Percentiles rank a stretch among this genome's conserved stretches.
Conservation (phyloP, 1,140 invertebrate species). For the Lepidurus arcticus region DNA sequence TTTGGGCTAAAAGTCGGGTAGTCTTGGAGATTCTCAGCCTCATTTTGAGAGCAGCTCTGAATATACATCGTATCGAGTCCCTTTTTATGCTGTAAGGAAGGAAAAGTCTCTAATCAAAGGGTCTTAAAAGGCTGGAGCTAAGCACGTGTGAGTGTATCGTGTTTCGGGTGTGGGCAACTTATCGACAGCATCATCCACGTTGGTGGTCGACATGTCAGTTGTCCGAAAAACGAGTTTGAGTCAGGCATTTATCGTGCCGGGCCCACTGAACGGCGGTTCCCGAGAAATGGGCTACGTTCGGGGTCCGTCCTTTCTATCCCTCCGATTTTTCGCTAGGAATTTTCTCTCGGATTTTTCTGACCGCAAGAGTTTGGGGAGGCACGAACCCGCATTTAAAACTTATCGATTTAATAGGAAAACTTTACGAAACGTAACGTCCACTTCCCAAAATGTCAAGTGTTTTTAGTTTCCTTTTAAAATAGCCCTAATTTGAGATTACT, state of each 20-base stretch:
- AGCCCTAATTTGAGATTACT: neutral
- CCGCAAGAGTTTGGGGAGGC: too few relatives aligned
- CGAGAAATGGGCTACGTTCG: too few relatives aligned
- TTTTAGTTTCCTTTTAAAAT: too few relatives aligned
- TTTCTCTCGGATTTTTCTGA: too few relatives aligned
- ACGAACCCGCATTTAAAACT: too few relatives aligned
- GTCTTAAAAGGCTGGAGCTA: conserved; percentile 10
- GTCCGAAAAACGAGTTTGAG: conserved; percentile 19
- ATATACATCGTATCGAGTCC: too few relatives aligned
- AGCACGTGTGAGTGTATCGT: conserved; percentile 21
- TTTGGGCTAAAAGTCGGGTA: neutral
- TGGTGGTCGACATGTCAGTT: conserved; percentile 17
- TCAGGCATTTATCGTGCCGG: neutral
- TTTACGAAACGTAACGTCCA: too few relatives aligned
- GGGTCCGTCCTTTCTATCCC: too few relatives aligned
- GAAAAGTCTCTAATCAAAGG: conserved; percentile 19
- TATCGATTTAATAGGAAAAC: too few relatives aligned
- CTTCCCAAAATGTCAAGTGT: too few relatives aligned
- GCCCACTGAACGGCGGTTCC: neutral
- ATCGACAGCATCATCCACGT: conserved; percentile 12
- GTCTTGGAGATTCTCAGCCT: neutral
- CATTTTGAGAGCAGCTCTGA: too few relatives aligned
- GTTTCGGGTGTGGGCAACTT: conserved; percentile 20
- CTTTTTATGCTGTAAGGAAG: neutral
- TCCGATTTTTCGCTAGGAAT: too few relatives aligned